These are phyloP conservation scores for Eubasilissa regina DNA, from an alignment of 1,140 invertebrate species.

Conservation along the genomic window DNA sequence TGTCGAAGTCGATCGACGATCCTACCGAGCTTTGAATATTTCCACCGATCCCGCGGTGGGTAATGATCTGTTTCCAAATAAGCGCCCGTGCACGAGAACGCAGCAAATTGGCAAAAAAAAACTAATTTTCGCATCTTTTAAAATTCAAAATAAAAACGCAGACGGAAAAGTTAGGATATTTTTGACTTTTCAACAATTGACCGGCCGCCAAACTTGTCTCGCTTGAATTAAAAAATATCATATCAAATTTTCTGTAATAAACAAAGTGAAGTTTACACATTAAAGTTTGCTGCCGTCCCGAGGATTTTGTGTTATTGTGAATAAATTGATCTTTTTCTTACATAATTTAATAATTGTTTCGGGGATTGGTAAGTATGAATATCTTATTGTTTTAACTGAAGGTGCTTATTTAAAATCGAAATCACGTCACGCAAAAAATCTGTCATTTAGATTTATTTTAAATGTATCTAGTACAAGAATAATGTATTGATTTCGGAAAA, in stretches of 20 bases:
- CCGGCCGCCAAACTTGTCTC: neutral
- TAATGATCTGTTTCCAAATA: constrained; percentile 4
- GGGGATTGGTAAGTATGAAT: constrained; percentile 37
- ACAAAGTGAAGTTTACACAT: constrained; percentile 1
- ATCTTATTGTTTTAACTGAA: constrained; percentile 25
- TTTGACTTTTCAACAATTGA: no score
- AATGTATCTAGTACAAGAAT: no score
- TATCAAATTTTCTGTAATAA: neutral
- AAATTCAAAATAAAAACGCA: no score
- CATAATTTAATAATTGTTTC: constrained; percentile 4
- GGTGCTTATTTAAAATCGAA: constrained; percentile 6
- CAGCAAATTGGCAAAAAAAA: neutral
- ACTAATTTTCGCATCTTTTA: neutral
- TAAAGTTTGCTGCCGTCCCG: neutral
- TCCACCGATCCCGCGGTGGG: neutral
- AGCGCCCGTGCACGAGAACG: neutral
- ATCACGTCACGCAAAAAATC: neutral
- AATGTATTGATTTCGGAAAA: no score
- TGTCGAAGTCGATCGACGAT: constrained; percentile 29
- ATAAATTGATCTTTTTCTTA: neutral
- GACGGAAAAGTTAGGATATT: no score
- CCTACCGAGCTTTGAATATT: constrained; percentile 2
- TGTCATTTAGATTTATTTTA: no score
- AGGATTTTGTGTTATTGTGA: constrained; percentile 23
- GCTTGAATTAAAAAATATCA: neutral